Percentiles rank a stretch among this genome's conserved stretches.
Conservation (phyloP, 2,113 vertebrate species). For the Phoxinus phoxinus region DNA sequence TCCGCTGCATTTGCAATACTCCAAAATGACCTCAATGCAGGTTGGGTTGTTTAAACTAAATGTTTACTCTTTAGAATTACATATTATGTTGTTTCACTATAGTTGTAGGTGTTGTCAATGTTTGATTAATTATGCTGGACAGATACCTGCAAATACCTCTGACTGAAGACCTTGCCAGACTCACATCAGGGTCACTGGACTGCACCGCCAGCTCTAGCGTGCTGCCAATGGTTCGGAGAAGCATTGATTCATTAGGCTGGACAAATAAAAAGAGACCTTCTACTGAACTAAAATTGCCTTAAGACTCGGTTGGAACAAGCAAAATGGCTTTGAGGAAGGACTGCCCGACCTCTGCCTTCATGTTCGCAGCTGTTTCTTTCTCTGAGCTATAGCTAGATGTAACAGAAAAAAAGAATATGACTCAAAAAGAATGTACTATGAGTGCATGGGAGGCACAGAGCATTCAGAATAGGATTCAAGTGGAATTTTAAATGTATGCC, state of each 20-base stretch:
- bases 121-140: constrained; percentile 51
- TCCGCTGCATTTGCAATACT: not conserved
- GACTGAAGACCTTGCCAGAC: constrained; percentile 17
- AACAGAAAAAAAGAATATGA: constrained; percentile 27
- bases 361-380: constrained; percentile 34
- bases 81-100: not conserved
- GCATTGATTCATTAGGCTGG: constrained; percentile 51
- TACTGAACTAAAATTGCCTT: constrained; percentile 38
- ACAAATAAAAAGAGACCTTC: constrained; percentile 21
- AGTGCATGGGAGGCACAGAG: constrained; percentile 29
- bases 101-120: constrained; percentile 12
- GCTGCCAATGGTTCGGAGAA: constrained; percentile 14
- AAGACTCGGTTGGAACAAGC: constrained; percentile 23
- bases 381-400: constrained; percentile 34
- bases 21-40: not conserved
- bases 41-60: not conserved
- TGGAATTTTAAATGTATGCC: not conserved
- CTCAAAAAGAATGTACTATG: constrained; percentile 33
- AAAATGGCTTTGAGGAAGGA: constrained; percentile 10
- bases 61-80: not conserved
- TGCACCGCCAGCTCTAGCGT: not conserved
- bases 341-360: constrained; percentile 17
- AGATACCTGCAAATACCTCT: constrained; percentile 26
- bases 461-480: constrained; percentile 18
- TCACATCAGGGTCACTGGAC: not conserved